Conservation (phyloP, 2,797 vertebrate genomes). For the Dendrocincla fuliginosa region DNA sequence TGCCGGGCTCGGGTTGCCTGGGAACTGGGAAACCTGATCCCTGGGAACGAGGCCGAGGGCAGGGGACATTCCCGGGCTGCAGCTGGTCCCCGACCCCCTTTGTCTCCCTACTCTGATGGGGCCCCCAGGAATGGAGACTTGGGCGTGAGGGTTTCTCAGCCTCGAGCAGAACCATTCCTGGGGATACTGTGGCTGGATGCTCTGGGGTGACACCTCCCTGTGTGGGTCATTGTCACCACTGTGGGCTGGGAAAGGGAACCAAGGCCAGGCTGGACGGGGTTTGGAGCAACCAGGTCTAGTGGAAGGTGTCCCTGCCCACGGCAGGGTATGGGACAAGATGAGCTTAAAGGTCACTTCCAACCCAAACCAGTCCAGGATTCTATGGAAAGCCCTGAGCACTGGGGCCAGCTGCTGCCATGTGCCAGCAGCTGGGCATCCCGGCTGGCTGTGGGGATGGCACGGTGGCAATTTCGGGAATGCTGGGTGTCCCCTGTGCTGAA, state of each 20-base stretch:
- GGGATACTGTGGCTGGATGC: not conserved
- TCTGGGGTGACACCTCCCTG: fast-evolving
- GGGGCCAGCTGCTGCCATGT: not conserved
- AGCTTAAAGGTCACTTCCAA: not conserved
- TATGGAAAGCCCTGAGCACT: not conserved
- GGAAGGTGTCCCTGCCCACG: not conserved
- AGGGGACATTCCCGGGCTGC: conserved; percentile 55
- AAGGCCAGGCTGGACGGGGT: fast-evolving
- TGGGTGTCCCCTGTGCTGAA: fast-evolving
- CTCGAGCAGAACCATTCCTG: not conserved
- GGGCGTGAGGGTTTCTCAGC: not conserved
- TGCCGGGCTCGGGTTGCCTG: conserved; percentile 53
- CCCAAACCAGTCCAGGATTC: not conserved
- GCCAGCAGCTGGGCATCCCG: conserved; percentile 43
- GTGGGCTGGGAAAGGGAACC: not conserved
- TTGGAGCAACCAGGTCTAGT: not conserved
- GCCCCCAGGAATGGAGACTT: not conserved
- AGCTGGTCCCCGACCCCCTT: conserved; percentile 55
- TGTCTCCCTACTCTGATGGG: conserved; percentile 3
- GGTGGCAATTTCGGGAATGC: not conserved
- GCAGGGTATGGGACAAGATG: not conserved
- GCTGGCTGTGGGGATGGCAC: fast-evolving
- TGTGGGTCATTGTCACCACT: not conserved
- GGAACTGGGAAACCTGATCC: conserved; percentile 69
- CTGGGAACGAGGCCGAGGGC: conserved; percentile 55